Base-by-base conservation (phyloP, 1,140 invertebrate genomes). In the Drosophila ananassae region DNA sequence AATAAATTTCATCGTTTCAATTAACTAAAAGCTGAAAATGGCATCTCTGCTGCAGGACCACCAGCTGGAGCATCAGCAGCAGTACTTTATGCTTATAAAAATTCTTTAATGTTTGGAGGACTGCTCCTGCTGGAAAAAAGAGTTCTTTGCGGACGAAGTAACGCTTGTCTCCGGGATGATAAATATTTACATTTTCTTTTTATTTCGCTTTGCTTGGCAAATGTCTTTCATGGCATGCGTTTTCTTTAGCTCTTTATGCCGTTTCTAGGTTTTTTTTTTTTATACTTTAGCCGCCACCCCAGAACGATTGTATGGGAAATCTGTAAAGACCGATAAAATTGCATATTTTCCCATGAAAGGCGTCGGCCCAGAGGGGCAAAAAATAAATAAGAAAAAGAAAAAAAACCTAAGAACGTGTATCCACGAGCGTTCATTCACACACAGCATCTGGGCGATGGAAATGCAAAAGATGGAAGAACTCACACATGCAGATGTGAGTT, bases 251-350 rank as follows among this genome's bases (percentile, higher is more conserved):
- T 44, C 61, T 60, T 63, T 79, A 48, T 56, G 48, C 32, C 54
- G 32, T 55, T 68, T 57, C 48, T 39, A 52, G 48, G 73, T 57
- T 44, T 54, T 55, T 67, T 57, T 44, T 54, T 59, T 67, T 60
- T 17, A 52, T 56, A 53, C 41, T 56, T 50, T 34, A 1, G 9
- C 51, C 34, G 10, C 34, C 10, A 10, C 34, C 3, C 34, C 34
- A 37, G 3, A 37, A 28, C 30, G n/a, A 51, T 28, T 44, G 44
- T 64, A 61, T 73, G 72, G 76, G 24, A 89, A 89, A 89, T 89
- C 83, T 89, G 83, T 89, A 89, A 89, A 79, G 83, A 89, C 84
- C 83, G 83, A 89, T 89, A 89, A 89, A 89, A 89, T 89, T 89
- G 83, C 83, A 89, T 89, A 89, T 89, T 89, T 89, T 89, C 67